Evolutionary conservation across 2,888 invertebrate species (phyloP).

Genomic region (Caradrina kadenii): DNA sequence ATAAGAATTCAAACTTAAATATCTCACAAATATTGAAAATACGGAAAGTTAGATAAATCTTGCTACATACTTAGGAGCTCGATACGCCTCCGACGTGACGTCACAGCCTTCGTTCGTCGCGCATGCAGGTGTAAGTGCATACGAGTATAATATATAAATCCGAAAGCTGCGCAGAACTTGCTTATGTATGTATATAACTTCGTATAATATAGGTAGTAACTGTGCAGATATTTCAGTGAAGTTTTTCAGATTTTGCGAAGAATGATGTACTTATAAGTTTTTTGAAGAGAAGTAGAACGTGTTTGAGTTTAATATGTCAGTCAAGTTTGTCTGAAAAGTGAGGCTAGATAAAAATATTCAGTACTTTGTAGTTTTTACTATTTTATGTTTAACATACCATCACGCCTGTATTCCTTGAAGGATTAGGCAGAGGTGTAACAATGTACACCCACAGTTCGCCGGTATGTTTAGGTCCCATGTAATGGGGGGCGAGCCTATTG

Average conservation of each 20-base stretch:
- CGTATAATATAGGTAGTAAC: background rate
- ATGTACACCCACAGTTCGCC: too few species aligned
- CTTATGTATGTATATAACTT: slow-evolving; percentile 24
- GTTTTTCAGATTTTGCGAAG: slow-evolving; percentile 5
- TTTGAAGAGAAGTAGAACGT: background rate
- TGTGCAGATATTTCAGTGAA: slow-evolving; percentile 9
- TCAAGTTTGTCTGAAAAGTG: background rate
- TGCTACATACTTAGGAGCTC: slow-evolving; percentile 3
- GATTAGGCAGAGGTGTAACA: too few species aligned
- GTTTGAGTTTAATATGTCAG: background rate
- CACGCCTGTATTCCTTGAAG: too few species aligned
- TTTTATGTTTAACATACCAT: too few species aligned
- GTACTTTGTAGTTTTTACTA: too few species aligned
- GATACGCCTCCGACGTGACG: slow-evolving; percentile 23
- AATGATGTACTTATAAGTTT: background rate
- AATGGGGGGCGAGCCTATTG: too few species aligned
- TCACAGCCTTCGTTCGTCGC: slow-evolving; percentile 8
- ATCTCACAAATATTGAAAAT: background rate
- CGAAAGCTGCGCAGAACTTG: slow-evolving; percentile 1
- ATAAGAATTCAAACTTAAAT: too few species aligned
- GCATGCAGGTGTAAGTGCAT: slow-evolving; percentile 31
- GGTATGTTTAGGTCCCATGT: too few species aligned
- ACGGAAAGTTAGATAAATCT: slow-evolving; percentile 9
- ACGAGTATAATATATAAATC: slow-evolving; percentile 12
- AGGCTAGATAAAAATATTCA: background rate